phyloP scores from a whole-genome alignment of 2,113 vertebrate genomes.

The Spizaetus ornatus region DNA sequence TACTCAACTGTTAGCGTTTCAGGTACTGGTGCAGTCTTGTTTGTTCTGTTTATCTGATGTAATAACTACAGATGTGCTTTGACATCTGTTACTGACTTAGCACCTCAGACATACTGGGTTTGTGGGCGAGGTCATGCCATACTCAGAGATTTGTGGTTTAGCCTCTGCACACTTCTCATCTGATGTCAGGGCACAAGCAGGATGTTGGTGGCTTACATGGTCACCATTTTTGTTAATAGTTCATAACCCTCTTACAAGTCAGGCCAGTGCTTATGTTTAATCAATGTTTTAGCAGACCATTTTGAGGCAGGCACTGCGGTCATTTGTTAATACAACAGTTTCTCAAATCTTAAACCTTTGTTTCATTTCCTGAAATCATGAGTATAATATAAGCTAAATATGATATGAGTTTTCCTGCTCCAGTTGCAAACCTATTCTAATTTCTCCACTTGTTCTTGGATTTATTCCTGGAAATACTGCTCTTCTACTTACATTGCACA shows the following conservation, averaged over 20 bases:
- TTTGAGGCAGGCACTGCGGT: neutral
- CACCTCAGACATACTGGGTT: neutral
- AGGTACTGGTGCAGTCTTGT: neutral
- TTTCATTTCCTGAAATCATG: neutral
- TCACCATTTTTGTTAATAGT: neutral
- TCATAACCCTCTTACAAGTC: neutral
- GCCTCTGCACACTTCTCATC: neutral
- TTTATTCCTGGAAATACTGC: neutral
- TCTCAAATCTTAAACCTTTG: neutral
- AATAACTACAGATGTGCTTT: neutral
- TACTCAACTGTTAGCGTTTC: neutral
- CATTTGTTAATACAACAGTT: neutral
- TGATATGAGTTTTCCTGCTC: neutral
- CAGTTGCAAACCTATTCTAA: neutral
- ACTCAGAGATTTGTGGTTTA: neutral
- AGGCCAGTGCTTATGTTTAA: neutral
- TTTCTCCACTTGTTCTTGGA: neutral
- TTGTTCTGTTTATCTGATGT: neutral
- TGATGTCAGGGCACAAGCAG: neutral
- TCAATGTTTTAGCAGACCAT: neutral
- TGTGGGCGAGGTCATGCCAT: neutral
- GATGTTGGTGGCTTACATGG: neutral
- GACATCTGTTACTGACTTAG: neutral
- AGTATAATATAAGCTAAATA: neutral
- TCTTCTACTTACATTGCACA: neutral